phyloP scores from a whole-genome alignment of 1,140 invertebrate genomes.

The Pollicipes pollicipes region DNA sequence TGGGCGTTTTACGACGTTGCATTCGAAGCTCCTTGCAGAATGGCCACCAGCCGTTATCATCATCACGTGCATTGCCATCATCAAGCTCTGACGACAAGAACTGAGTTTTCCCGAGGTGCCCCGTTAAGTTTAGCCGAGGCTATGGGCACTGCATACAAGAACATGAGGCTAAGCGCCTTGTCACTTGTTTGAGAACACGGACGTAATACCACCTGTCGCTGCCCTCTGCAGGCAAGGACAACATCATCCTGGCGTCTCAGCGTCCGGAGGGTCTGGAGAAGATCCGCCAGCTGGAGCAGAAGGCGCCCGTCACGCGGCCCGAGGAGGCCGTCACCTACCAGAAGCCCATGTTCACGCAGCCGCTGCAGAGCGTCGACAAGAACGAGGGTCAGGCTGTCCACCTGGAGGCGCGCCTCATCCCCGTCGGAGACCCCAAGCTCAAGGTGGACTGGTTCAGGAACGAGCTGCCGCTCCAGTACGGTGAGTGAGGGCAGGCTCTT shows the following conservation, averaged over 20 bases:
- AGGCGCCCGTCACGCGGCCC: slow-evolving; percentile 26
- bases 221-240: slow-evolving; percentile 57
- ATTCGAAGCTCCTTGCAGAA: too few relatives aligned
- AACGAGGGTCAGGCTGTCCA: slow-evolving; percentile 82
- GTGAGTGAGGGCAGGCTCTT: too few relatives aligned
- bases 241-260: slow-evolving; percentile 82
- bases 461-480: slow-evolving; percentile 78
- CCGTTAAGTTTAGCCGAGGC: too few relatives aligned
- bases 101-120: too few relatives aligned
- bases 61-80: too few relatives aligned
- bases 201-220: too few relatives aligned
- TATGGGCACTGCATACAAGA: too few relatives aligned
- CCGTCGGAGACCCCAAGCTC: slow-evolving; percentile 91
- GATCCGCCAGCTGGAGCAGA: slow-evolving; percentile 75
- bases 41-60: too few relatives aligned
- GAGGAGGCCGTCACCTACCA: slow-evolving; percentile 53
- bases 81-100: too few relatives aligned
- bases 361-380: slow-evolving; percentile 72
- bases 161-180: too few relatives aligned
- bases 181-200: too few relatives aligned
- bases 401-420: slow-evolving; percentile 90
- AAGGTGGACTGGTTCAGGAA: slow-evolving; percentile 98
- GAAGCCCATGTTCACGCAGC: slow-evolving; percentile 84
- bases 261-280: slow-evolving; percentile 89
- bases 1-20: too few relatives aligned